These are phyloP conservation scores for Gallinago undulata DNA, from an alignment of 2,113 vertebrate species.

Conservation along the genomic window DNA sequence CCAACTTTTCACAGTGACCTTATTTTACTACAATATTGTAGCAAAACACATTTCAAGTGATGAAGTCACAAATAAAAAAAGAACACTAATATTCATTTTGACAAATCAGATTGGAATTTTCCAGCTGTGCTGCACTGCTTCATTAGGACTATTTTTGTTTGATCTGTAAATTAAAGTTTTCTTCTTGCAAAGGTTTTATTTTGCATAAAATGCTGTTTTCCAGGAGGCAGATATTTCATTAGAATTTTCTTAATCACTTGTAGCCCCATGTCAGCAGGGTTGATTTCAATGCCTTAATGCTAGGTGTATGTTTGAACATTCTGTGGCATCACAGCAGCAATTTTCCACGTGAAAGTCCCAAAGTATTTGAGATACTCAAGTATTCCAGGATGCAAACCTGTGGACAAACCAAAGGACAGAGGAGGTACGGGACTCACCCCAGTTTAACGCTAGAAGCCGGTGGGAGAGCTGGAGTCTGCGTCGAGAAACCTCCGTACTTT, in stretches of 20 bases:
- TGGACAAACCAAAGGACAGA: neutral
- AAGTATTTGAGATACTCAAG: neutral
- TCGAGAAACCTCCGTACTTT: neutral
- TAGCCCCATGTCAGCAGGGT: neutral
- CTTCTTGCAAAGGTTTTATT: neutral
- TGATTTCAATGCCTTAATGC: neutral
- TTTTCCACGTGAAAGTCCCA: fast-evolving
- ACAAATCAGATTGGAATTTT: neutral
- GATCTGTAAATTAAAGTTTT: neutral
- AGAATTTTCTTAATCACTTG: neutral
- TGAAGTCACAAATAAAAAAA: neutral
- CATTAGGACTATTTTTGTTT: neutral
- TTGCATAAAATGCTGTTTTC: neutral
- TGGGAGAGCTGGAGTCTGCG: neutral
- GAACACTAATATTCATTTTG: neutral
- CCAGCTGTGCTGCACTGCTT: neutral
- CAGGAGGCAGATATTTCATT: neutral
- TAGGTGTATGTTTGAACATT: neutral
- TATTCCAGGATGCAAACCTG: neutral
- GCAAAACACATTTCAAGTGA: neutral
- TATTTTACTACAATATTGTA: neutral
- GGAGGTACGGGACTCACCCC: neutral
- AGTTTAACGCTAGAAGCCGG: neutral
- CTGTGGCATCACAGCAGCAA: neutral
- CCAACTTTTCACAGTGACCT: neutral